Base-by-base conservation (phyloP, 2,888 invertebrate genomes). In the Megastigmus dorsalis region DNA sequence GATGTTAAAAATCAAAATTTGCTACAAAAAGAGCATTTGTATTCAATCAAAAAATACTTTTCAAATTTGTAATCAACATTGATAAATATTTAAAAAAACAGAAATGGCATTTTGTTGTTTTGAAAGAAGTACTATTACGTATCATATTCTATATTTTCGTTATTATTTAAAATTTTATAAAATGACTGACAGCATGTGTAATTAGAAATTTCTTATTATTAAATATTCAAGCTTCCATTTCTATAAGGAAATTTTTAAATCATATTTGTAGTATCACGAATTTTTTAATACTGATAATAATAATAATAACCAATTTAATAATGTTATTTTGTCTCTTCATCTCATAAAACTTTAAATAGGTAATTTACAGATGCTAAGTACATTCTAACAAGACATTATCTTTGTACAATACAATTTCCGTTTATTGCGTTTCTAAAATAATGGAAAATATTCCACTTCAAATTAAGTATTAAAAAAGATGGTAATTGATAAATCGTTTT, bases 221-320 rank as follows among this genome's bases (percentile, higher is more conserved):
- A 65, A 52, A 7, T 55, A 57, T 71, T 45, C 36, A 65, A 41
- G 15, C 45, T 65, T 59, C 28, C 6, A 41, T 36, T 57, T 57
- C 10, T 66, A 30, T 60, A 48, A 54, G 55, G 5, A 48, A n/a
- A 55, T 69, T 57, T 68, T 26, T 36, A 41, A 50, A 43, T 60
- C 38, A 36, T 54, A 15, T 66, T 55, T 52, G 18, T 52, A 68
- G 13, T 76, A 76, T 76, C 69, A 76, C 73, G 45, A 73, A 76
- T 73, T 69, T 36, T 52, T 55, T 70, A 76, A 76, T 76, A 76
- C 76, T 76, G 76, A 66, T 75, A n/a, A n/a, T 54, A 33, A 50
- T 69, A 36, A 6, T 6, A 45, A 15, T 45, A 1, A n/a, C 13
- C 15, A 45, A 45, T 15, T n/a, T 9, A 59, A 63, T 54, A 50